Percentiles rank a stretch among this genome's conserved stretches.
phyloP scores from a whole-genome alignment of 2,113 vertebrate species.

The Burhinus oedicnemus region DNA sequence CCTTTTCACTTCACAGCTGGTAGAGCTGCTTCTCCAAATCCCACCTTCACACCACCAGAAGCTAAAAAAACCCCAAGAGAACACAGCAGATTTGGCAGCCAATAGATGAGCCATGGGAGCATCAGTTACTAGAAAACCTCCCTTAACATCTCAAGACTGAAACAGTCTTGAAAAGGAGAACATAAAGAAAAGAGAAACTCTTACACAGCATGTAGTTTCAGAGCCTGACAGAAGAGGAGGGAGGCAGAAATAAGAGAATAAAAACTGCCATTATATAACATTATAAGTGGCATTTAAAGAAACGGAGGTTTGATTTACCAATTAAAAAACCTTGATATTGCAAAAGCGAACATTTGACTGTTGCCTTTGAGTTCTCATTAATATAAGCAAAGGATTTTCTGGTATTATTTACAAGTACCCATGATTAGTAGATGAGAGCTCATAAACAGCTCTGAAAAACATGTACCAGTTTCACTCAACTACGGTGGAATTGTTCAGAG shows the following conservation, averaged over 20 bases:
- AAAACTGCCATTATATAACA: not conserved
- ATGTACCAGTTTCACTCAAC: not conserved
- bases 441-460: not conserved
- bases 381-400: not conserved
- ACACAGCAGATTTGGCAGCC: not conserved
- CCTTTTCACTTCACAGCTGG: not conserved
- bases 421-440: not conserved
- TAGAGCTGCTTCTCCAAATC: not conserved
- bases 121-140: not conserved
- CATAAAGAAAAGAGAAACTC: not conserved
- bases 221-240: not conserved
- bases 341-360: not conserved
- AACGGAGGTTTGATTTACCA: not conserved
- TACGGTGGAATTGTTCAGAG: not conserved
- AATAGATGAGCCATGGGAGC: not conserved
- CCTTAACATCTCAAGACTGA: not conserved
- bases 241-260: not conserved
- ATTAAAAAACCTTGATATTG: not conserved
- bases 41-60: not conserved
- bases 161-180: not conserved
- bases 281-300: not conserved
- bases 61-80: not conserved
- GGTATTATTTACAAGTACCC: not conserved
- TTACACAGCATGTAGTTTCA: not conserved
- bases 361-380: conserved; percentile 2